Evolutionary conservation across 2,797 vertebrate species (phyloP).

Genomic region (Oryzias sinensis): DNA sequence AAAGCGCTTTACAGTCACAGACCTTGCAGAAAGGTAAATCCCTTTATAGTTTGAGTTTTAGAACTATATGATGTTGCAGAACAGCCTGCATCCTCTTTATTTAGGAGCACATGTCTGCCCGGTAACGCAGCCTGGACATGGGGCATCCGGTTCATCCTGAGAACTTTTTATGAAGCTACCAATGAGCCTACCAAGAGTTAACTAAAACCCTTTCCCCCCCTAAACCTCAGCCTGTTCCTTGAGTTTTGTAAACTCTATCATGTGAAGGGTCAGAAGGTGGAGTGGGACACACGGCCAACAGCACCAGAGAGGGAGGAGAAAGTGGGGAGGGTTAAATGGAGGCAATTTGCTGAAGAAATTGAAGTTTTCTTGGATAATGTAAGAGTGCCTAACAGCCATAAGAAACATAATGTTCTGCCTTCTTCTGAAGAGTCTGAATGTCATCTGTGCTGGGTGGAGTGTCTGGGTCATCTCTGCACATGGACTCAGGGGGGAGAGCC

Average conservation of each 20-base stretch:
- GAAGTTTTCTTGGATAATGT: slow-evolving; percentile 27
- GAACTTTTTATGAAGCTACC: slow-evolving; percentile 22
- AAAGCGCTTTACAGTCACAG: too few species aligned
- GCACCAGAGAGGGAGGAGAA: slow-evolving; percentile 48
- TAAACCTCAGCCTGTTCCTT: slow-evolving; percentile 45
- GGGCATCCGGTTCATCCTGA: neutral
- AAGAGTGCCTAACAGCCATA: slow-evolving; percentile 19
- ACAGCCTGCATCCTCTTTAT: too few species aligned
- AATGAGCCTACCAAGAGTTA: slow-evolving; percentile 46
- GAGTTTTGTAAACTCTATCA: slow-evolving; percentile 64
- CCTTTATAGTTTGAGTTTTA: too few species aligned
- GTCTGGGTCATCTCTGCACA: slow-evolving; percentile 30
- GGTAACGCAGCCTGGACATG: neutral
- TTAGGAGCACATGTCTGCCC: too few species aligned
- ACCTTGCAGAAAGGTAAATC: too few species aligned
- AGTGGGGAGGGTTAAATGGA: slow-evolving; percentile 26
- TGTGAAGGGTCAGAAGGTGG: slow-evolving; percentile 61
- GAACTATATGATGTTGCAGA: too few species aligned
- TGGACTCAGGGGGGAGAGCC: slow-evolving; percentile 43
- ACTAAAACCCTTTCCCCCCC: slow-evolving; percentile 26
- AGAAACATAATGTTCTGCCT: slow-evolving; percentile 43
- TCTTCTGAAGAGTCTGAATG: slow-evolving; percentile 52
- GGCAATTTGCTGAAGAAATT: slow-evolving; percentile 21
- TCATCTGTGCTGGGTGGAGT: slow-evolving; percentile 53
- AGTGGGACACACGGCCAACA: slow-evolving; percentile 54